Conservation (phyloP, 2,797 vertebrate species). For the Parotocinclus haroldoi region DNA sequence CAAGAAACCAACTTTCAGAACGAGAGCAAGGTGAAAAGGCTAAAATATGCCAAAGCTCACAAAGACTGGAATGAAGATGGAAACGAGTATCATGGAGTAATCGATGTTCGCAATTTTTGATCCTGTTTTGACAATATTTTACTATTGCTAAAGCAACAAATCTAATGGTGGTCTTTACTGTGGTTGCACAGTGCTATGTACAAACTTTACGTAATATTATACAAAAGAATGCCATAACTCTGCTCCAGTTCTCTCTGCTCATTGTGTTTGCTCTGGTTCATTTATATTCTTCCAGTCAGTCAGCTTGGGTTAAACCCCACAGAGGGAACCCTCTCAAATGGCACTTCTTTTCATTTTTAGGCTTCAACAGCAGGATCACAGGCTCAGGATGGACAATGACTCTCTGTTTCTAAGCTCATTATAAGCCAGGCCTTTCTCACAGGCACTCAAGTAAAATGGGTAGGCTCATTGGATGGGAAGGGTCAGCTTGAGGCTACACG, state of each 20-base stretch:
- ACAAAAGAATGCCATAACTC: too few species aligned
- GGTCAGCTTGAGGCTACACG: slow-evolving; percentile 3
- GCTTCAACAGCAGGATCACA: slow-evolving; percentile 8
- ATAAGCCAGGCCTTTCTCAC: slow-evolving; percentile 4
- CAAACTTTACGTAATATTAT: too few species aligned
- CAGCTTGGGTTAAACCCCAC: slow-evolving; percentile 6
- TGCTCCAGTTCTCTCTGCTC: not conserved
- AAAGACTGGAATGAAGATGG: too few species aligned
- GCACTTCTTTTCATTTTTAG: slow-evolving; percentile 17
- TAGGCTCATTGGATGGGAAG: slow-evolving; percentile 7
- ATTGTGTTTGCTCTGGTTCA: not conserved
- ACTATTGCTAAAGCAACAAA: too few species aligned
- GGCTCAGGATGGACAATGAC: slow-evolving; percentile 9
- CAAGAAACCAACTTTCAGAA: too few species aligned
- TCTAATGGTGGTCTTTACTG: too few species aligned
- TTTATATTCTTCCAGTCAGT: slow-evolving; percentile 6
- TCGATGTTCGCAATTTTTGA: too few species aligned
- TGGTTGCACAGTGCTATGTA: too few species aligned
- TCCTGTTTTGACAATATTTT: too few species aligned
- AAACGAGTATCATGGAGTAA: too few species aligned
- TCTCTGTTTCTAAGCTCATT: slow-evolving; percentile 18
- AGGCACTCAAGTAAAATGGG: not conserved
- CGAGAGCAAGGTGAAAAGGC: too few species aligned
- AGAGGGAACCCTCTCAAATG: slow-evolving; percentile 14
- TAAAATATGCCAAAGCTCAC: too few species aligned